Conservation (phyloP, 2,888 invertebrate genomes). For the Agriotes lineatus region DNA sequence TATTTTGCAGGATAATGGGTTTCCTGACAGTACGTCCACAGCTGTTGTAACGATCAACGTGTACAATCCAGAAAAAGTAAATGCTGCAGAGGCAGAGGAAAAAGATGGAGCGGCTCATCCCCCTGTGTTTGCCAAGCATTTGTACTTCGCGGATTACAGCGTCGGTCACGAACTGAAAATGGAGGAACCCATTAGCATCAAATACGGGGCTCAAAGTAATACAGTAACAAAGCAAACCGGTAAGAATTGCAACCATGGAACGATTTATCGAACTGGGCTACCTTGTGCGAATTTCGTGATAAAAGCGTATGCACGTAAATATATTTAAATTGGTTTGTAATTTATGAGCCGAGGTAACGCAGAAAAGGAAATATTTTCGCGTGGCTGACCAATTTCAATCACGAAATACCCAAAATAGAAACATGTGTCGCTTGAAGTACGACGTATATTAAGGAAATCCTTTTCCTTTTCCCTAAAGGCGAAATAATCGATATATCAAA, state of each 20-base stretch:
- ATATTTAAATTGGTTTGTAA: conserved; percentile 9
- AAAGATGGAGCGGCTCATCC: conserved; percentile 10
- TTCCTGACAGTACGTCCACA: neutral
- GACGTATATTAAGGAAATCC: neutral
- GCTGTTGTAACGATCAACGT: conserved; percentile 17
- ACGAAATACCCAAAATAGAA: conserved; percentile 6
- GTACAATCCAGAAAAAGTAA: neutral
- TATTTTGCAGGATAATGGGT: conserved; percentile 29
- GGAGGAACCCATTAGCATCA: conserved; percentile 23
- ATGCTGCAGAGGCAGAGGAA: neutral
- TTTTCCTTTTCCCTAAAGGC: neutral
- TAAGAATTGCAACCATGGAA: conserved; percentile 2
- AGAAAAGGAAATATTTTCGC: neutral
- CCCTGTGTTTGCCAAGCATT: conserved; percentile 25
- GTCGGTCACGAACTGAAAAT: conserved; percentile 1
- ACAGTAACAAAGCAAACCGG: conserved; percentile 21
- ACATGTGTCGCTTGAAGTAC: neutral
- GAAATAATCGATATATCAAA: neutral
- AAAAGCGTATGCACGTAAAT: neutral
- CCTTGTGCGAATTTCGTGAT: conserved; percentile 5
- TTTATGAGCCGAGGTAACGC: neutral
- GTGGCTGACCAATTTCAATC: neutral
- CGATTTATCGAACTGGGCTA: neutral
- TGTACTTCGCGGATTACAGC: conserved; percentile 28
- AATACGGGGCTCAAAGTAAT: conserved; percentile 13